These are phyloP conservation scores for Melanchra persicariae DNA, from an alignment of 2,888 invertebrate species.

Conservation along the genomic window DNA sequence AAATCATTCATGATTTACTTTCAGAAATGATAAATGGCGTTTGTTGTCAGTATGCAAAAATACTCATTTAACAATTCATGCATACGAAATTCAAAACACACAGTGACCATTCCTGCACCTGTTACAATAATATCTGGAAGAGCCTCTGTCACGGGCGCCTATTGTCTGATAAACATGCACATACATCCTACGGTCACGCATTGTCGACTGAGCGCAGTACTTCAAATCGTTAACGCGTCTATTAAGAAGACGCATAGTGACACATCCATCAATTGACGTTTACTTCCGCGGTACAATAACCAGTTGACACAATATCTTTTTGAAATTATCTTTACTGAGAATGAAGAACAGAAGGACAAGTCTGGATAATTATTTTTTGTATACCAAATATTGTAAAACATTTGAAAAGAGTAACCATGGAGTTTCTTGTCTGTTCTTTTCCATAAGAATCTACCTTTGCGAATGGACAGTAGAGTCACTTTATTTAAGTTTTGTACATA, in stretches of 20 bases:
- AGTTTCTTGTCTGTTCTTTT: too few species aligned
- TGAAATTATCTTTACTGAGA: not conserved
- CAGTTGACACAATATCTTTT: constrained; percentile 43
- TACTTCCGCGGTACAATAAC: constrained; percentile 55
- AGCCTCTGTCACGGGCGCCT: constrained; percentile 1
- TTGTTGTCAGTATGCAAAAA: constrained; percentile 37
- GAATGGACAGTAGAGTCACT: too few species aligned
- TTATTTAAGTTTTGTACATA: too few species aligned
- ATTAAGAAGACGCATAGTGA: constrained; percentile 29
- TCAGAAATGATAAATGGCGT: constrained; percentile 34
- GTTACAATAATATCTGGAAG: constrained; percentile 46
- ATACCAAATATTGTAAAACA: too few species aligned
- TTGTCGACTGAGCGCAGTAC: constrained; percentile 32
- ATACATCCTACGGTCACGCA: constrained; percentile 17
- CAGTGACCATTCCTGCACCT: constrained; percentile 25
- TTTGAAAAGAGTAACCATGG: too few species aligned
- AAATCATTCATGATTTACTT: constrained; percentile 19
- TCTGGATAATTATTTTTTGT: too few species aligned
- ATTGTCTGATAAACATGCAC: constrained; percentile 50
- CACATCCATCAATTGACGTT: constrained; percentile 54
- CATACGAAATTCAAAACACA: constrained; percentile 19
- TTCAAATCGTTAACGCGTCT: constrained; percentile 38
- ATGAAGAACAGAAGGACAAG: constrained; percentile 35
- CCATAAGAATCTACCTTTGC: too few species aligned
- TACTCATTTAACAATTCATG: not conserved